phyloP scores from a whole-genome alignment of 2,797 vertebrate species.

The Lophotriccus pileatus region DNA sequence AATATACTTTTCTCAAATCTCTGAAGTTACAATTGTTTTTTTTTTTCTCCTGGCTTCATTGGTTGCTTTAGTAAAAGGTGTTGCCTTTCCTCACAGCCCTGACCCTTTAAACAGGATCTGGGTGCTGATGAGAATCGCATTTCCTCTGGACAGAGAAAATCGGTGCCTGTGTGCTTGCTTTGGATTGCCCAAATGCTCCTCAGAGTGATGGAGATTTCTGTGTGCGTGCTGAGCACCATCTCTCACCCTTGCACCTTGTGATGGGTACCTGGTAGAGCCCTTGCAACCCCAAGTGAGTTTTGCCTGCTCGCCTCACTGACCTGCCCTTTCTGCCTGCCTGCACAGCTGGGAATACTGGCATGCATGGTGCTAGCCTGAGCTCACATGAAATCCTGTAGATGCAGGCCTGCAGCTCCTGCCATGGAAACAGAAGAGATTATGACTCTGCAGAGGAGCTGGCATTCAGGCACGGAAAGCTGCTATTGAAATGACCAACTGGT shows the following conservation, averaged over 20 bases:
- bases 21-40: neutral
- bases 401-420: neutral
- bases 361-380: neutral
- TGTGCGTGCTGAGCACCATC: neutral
- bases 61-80: neutral
- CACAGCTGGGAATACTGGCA: accelerated
- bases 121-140: accelerated
- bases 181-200: neutral
- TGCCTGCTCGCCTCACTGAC: accelerated
- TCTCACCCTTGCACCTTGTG: neutral
- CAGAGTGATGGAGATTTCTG: neutral
- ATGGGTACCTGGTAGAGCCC: neutral
- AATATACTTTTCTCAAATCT: neutral
- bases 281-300: neutral
- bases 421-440: neutral
- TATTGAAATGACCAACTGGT: accelerated
- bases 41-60: neutral
- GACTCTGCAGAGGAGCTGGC: neutral
- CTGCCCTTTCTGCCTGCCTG: neutral
- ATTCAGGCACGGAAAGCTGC: neutral
- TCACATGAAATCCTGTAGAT: neutral
- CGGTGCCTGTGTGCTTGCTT: neutral
- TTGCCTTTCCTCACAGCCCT: neutral
- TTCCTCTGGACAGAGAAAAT: neutral
- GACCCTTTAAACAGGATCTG: neutral